A percentile compares a stretch with the other conserved stretches of the same genome.
These are phyloP conservation scores for Saturnia japonica DNA, from an alignment of 2,888 invertebrate species.

Conservation along the genomic window DNA sequence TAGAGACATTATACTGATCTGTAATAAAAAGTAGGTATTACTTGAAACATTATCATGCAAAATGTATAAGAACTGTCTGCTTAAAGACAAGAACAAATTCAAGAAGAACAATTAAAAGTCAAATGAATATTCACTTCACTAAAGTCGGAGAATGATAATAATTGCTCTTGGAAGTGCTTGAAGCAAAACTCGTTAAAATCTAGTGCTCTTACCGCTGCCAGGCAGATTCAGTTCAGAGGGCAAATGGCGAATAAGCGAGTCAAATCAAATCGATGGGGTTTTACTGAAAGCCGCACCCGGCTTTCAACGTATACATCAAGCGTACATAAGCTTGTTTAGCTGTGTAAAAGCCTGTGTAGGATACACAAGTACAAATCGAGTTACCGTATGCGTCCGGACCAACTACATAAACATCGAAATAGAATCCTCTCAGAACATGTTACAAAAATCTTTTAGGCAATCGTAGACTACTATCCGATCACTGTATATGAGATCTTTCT, in stretches of 20 bases:
- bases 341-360: not conserved
- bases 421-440: not conserved
- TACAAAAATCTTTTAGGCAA: not conserved
- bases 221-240: slow-evolving; percentile 25
- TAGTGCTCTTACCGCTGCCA: slow-evolving; percentile 57
- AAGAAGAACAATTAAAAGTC: slow-evolving; percentile 53
- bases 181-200: slow-evolving; percentile 71
- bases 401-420: not conserved
- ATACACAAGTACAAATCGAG: not conserved
- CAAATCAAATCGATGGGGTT: slow-evolving; percentile 31
- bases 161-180: slow-evolving; percentile 58
- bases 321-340: not conserved
- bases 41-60: not conserved
- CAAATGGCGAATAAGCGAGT: slow-evolving; percentile 31
- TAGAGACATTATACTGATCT: not conserved
- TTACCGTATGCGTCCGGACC: not conserved
- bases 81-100: not conserved
- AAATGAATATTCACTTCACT: slow-evolving; percentile 50
- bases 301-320: slow-evolving; percentile 15
- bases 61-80: not conserved
- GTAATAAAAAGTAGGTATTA: not conserved
- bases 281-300: slow-evolving; percentile 2
- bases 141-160: slow-evolving; percentile 50
- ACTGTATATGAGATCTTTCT: not conserved
- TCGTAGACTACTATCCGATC: not conserved